Evolutionary conservation across 2,797 vertebrate species (phyloP).

Genomic region (Sternotherus odoratus): DNA sequence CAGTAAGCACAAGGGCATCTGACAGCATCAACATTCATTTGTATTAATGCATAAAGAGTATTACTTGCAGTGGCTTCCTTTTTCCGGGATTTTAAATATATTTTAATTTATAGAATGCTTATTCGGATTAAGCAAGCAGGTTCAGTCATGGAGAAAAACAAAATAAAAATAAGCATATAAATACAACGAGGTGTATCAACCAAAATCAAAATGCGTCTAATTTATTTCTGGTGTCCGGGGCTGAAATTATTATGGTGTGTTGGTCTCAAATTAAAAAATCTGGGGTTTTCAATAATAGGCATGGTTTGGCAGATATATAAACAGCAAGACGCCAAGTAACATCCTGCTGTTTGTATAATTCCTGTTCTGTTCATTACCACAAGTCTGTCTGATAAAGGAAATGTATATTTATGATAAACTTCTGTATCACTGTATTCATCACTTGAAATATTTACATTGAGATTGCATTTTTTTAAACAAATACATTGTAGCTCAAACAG

Average conservation of each 20-base stretch:
- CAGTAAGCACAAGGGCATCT: background rate
- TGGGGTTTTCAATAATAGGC: background rate
- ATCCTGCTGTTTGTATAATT: background rate
- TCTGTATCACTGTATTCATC: background rate
- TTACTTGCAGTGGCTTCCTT: background rate
- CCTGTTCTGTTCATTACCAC: background rate
- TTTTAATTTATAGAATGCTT: background rate
- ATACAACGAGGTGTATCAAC: background rate
- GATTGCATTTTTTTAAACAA: background rate
- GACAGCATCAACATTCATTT: background rate
- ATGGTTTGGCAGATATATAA: background rate
- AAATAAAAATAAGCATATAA: background rate
- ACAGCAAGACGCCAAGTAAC: background rate
- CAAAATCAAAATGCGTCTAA: background rate
- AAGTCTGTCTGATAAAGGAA: background rate
- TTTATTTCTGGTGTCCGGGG: background rate
- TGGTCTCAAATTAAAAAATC: background rate
- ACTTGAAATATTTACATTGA: background rate
- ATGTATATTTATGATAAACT: background rate
- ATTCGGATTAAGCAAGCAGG: background rate
- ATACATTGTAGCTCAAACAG: background rate
- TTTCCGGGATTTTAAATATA: background rate
- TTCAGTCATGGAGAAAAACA: background rate
- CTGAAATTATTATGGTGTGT: background rate
- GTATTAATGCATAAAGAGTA: background rate